These are phyloP conservation scores for Drosophila niveifrons DNA, from an alignment of 2,888 invertebrate species.

Conservation along the genomic window DNA sequence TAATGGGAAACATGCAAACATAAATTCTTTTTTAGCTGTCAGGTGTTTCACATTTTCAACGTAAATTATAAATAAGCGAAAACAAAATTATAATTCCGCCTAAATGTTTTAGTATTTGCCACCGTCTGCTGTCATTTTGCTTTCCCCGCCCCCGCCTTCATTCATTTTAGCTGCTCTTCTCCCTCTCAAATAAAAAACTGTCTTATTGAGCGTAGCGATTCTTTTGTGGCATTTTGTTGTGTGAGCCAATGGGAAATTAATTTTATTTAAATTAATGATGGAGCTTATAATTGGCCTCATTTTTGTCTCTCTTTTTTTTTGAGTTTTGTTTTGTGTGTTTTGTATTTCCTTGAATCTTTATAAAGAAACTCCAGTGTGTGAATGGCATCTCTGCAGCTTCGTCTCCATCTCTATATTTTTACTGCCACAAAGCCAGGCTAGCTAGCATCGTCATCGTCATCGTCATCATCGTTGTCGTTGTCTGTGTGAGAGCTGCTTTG, in stretches of 20 bases:
- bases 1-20: constrained; percentile 83
- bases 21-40: constrained; percentile 83
- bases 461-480: not conserved
- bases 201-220: constrained; percentile 45
- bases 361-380: constrained; percentile 54
- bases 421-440: constrained; percentile 34
- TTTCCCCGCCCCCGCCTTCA: not conserved
- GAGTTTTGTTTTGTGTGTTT: constrained; percentile 18
- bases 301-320: constrained; percentile 49
- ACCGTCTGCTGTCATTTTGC: constrained; percentile 59
- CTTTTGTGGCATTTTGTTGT: constrained; percentile 52
- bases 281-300: constrained; percentile 77
- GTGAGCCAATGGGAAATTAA: constrained; percentile 65
- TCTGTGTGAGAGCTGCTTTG: constrained; percentile 25
- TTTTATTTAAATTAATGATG: constrained; percentile 80
- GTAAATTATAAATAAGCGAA: constrained; percentile 78
- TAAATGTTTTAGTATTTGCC: constrained; percentile 78
- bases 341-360: constrained; percentile 21
- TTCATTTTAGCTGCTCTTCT: not conserved
- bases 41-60: constrained; percentile 82
- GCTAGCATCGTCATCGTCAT: constrained; percentile 25
- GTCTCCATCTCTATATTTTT: constrained; percentile 30
- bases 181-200: not conserved
- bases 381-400: constrained; percentile 32
- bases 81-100: constrained; percentile 74